These are phyloP conservation scores for Hypothenemus hampei DNA, from an alignment of 1,140 invertebrate species.

Conservation along the genomic window DNA sequence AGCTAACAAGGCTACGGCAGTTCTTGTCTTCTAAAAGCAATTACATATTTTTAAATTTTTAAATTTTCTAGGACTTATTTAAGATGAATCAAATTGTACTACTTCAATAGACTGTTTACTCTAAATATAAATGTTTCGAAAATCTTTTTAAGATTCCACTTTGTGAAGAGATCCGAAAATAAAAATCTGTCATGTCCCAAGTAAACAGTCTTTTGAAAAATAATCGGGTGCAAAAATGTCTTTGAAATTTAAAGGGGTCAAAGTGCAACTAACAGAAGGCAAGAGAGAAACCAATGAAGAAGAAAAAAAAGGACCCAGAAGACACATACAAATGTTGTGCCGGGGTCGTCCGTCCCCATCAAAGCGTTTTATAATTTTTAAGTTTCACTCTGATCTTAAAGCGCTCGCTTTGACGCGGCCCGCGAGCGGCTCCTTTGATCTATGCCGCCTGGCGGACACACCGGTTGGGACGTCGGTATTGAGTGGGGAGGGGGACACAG, in stretches of 20 bases:
- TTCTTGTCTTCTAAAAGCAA: no score
- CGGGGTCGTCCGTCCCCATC: slow-evolving; percentile 26
- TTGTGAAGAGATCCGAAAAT: no score
- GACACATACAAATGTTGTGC: slow-evolving; percentile 25
- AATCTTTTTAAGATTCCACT: no score
- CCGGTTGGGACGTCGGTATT: slow-evolving; percentile 16
- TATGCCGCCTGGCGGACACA: slow-evolving; percentile 6
- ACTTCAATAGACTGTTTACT: no score
- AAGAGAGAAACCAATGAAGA: slow-evolving; percentile 23
- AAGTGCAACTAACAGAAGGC: slow-evolving; percentile 18
- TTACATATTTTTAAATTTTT: no score
- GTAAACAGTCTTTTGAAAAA: no score
- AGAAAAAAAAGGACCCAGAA: slow-evolving; percentile 16
- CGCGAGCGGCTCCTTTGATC: slow-evolving; percentile 22
- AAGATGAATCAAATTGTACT: no score
- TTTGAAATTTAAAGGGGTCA: slow-evolving; percentile 17
- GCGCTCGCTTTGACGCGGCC: slow-evolving; percentile 19
- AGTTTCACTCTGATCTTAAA: slow-evolving; percentile 25
- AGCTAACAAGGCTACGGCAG: no score
- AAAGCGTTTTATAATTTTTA: slow-evolving; percentile 31
- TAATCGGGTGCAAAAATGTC: slow-evolving; percentile 15
- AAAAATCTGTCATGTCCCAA: no score
- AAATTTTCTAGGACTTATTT: no score
- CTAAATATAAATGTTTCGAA: no score
- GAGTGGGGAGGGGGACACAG: no score